Evolutionary conservation across 2,113 vertebrate genomes (phyloP), one percentile per base, ranked within the genome.

Genomic region (Notothenia coriiceps): DNA sequence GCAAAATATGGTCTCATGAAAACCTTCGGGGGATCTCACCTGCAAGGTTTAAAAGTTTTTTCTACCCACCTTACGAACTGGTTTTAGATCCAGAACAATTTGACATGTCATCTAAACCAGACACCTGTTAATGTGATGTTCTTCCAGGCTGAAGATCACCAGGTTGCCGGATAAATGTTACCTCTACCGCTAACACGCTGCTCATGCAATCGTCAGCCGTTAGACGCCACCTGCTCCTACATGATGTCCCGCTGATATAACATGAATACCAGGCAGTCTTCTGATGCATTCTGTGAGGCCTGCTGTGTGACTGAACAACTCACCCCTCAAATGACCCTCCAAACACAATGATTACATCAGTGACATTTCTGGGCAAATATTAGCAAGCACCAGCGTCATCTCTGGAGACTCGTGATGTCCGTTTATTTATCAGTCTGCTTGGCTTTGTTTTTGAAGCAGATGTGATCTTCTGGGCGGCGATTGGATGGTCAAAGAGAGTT

Each of bases 171-270:
- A 60, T 63, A 70, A 67, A n/a, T 43, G 8, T 83, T 63, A 83
- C 81, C 81, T 80, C 77, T 22, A 22, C 22, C 4, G 44, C 77
- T 64, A 40, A 57, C 33, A 8, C 71, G 79, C 29, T 7, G 70
- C 68, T 83, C 69, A 3, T 60, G 72, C 33, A 52, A 52, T 78
- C 62, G 66, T 76, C 77, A 51, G 56, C 84, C 79, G 77, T 79
- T 50, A 57, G 47, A 51, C 71, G 79, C 83, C 90, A 87, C 77
- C 86, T 89, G 89, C 84, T 90, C 74, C 56, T 43, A 54, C 64
- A 61, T 67, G 67, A 33, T 66, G 60, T 76, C 66, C 59, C 70
- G 75, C 74, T 61, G 76, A 10, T 66, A 52, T 71, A 81, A 73
- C 66, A 59, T 49, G 51, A 64, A 60, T 49, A 82, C 50, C 62